These are phyloP conservation scores for Artemisiospiza belli DNA, from an alignment of 2,113 vertebrate genomes.

Conservation along the genomic window DNA sequence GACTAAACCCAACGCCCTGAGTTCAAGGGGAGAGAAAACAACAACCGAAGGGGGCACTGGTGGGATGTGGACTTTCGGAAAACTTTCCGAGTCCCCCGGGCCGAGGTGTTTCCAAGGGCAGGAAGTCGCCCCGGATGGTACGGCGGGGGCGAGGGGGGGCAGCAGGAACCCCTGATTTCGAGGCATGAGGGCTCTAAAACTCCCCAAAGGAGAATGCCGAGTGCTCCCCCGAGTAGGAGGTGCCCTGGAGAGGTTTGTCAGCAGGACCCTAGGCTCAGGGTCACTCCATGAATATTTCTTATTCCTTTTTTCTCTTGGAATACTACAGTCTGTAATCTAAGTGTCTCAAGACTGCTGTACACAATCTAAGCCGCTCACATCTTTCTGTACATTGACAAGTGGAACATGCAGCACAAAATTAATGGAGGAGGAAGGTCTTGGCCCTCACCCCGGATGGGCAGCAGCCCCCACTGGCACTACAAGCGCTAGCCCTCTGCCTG, in stretches of 20 bases:
- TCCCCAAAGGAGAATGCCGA: not conserved
- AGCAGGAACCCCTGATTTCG: not conserved
- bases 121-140: constrained; percentile 39
- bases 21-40: constrained; percentile 14
- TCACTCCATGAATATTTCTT: not conserved
- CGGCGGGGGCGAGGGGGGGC: not conserved
- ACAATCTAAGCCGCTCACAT: not conserved
- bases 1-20: constrained; percentile 17
- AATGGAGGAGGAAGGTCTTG: not conserved
- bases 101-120: constrained; percentile 29
- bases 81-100: constrained; percentile 24
- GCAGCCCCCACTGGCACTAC: not conserved
- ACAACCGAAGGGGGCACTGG: constrained; percentile 38
- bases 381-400: not conserved
- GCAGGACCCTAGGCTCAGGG: not conserved
- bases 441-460: not conserved
- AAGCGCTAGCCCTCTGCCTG: not conserved
- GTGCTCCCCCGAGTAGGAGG: not conserved
- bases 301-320: not conserved
- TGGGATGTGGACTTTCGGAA: constrained; percentile 8
- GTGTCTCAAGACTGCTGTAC: not conserved
- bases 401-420: not conserved
- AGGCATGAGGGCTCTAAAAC: not conserved
- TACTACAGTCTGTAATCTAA: not conserved
- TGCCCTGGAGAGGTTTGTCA: not conserved